A percentile compares a stretch with the other conserved stretches of the same genome.
These are phyloP conservation scores for Peromyscus nudipes DNA, from an alignment of 2,797 vertebrate genomes.

Conservation along the genomic window DNA sequence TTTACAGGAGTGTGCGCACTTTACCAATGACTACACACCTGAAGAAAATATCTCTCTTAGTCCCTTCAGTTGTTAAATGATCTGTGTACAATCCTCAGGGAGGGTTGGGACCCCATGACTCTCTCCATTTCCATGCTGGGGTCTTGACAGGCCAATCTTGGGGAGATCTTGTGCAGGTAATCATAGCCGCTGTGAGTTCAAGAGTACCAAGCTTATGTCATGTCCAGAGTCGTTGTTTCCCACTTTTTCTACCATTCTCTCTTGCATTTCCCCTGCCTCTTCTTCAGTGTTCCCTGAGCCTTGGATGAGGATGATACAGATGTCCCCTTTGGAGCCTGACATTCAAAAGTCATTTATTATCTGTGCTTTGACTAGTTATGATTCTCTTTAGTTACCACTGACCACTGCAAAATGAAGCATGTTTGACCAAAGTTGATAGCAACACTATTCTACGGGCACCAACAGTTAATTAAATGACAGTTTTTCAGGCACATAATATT, in stretches of 20 bases:
- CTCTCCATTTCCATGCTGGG: not conserved
- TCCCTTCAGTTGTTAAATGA: not conserved
- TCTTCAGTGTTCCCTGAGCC: not conserved
- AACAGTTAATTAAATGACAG: not conserved
- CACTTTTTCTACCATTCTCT: not conserved
- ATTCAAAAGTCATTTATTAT: not conserved
- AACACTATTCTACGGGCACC: not conserved
- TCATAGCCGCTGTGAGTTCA: not conserved
- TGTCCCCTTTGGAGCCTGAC: not conserved
- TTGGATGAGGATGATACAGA: not conserved
- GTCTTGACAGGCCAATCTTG: not conserved
- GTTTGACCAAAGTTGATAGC: not conserved
- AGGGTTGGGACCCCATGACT: not conserved
- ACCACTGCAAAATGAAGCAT: not conserved
- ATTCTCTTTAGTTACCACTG: not conserved
- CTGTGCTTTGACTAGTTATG: not conserved
- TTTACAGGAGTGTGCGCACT: not conserved
- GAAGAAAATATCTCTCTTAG: not conserved
- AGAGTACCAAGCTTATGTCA: too few species aligned
- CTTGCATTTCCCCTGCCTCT: not conserved
- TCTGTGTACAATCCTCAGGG: not conserved
- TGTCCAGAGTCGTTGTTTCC: not conserved
- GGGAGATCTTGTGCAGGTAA: not conserved
- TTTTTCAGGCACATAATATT: not conserved
- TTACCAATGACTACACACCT: not conserved